phyloP scores from a whole-genome alignment of 2,113 vertebrate species.

The Balaenoptera acutorostrata region DNA sequence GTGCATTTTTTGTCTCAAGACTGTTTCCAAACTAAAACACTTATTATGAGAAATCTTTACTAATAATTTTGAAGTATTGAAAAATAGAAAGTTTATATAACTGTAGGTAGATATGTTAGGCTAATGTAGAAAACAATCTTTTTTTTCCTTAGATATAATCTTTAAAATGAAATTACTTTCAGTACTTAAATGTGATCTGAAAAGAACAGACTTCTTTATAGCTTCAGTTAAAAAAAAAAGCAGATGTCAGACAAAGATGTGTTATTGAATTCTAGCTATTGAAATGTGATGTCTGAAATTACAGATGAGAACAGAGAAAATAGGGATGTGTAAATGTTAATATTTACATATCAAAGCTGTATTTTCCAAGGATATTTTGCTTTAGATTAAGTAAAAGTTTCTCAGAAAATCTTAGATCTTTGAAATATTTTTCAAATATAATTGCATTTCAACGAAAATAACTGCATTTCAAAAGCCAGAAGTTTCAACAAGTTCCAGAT shows the following conservation, averaged over 20 bases:
- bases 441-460: constrained; percentile 21
- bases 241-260: constrained; percentile 49
- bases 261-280: constrained; percentile 27
- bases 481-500: constrained; percentile 18
- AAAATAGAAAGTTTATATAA: not conserved
- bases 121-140: not conserved
- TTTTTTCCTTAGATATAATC: not conserved
- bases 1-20: not conserved
- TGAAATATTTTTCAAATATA: not conserved
- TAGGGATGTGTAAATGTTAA: constrained; percentile 15
- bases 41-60: not conserved
- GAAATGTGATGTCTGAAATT: constrained; percentile 47
- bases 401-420: constrained; percentile 18
- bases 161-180: constrained; percentile 48
- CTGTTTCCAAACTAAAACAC: not conserved
- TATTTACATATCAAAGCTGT: constrained; percentile 52
- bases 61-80: constrained; percentile 8
- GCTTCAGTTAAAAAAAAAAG: constrained; percentile 33
- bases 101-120: not conserved
- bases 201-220: constrained; percentile 26
- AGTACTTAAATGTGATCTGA: constrained; percentile 19
- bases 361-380: constrained; percentile 37
- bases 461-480: constrained; percentile 35
- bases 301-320: constrained; percentile 30
- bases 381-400: constrained; percentile 35